Base-by-base conservation (phyloP, 1,140 invertebrate genomes). In the Drosophila mauritiana region DNA sequence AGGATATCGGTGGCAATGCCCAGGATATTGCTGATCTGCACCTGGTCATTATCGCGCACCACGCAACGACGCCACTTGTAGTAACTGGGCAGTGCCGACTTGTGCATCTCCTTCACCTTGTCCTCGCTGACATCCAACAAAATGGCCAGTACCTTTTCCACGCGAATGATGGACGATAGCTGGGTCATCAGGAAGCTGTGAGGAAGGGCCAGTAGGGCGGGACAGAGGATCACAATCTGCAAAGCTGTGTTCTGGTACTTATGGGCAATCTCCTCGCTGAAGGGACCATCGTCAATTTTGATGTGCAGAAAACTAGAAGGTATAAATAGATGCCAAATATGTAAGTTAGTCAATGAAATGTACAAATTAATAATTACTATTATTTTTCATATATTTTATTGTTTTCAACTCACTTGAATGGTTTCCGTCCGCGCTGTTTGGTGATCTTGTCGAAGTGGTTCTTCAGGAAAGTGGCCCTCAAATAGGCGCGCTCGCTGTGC, bases 381-480 rank as follows among this genome's bases (percentile, higher is more conserved):
- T 22, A 39, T 53, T 37, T 4, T 36, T 17, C 1, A 36, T 51
- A n/a, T 6, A 5, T 39, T 11, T 13, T 7, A 11, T 8, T 11
- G 10, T 7, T 43, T 10, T 5, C 6, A 20, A 86, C 93, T 93
- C 91, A 96, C 95, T 94, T 96, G 91, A 96, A 96, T 78, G 95
- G 95, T 64, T 96, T 95, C 78, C 95, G 93, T 39, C 95, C 95
- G 86, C 95, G 94, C 77, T 97, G 95, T 55, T 95, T 95, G 92
- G 96, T 96, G 74, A 97, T 96, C 92, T 96, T 96, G 82, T 97
- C 95, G 89, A 97, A 97, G 91, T 96, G 96, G 22, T 94, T 94
- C 22, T 94, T 95, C 63, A 97, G 94, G 92, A 97, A 97, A 79
- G 96, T 95, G n/a, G 96, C 96, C 95, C 96, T 96, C 10, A 96